Base-by-base conservation (phyloP, 2,888 invertebrate species). In the Amblyjoppa fuscipennis region DNA sequence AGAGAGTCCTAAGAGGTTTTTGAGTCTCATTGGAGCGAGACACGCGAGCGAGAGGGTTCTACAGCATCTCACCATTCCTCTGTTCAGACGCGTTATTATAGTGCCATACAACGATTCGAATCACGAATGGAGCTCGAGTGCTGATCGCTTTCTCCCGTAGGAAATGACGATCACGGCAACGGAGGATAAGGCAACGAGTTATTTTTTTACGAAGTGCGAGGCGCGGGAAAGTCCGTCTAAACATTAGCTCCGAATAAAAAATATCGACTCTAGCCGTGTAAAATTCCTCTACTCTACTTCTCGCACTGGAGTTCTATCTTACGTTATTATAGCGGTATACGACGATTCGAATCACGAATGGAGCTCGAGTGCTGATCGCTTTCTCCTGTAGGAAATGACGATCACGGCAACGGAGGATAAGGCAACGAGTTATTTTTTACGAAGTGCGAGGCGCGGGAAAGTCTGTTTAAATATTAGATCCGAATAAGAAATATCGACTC, bases 1-100 rank as follows among this genome's bases (percentile, higher is more conserved):
- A 71, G 80, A 70, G 38, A 73, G 53, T 49, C 74, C 34, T 31
- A 66, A 61, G 61, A 82, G 70, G 75, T 82, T 82, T 61, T 61
- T 69, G 73, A 81, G 53, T 49, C 84, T 89, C 83, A 88, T 86
- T 84, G 84, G 80, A 31, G 31, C 81, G 66, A 82, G 86, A 88
- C 89, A 88, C 88, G 89, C 86, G 83, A 89, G 71, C 82, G 66
- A 82, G 75, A 81, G 81, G 45, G 4, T 49, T 49, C 80, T 83
- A 56, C 75, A 59, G 82, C 83, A 87, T 86, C 86, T 85, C 34
- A 80, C 59, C 66, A 84, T 84, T 68, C 45, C 34, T 13, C 34
- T 9, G 68, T 74, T 81, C 31, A 84, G 61, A 51, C 80, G 71
- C 74, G 81, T 73, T 71, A 77, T 77, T 81, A 68, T 34, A 51